Conservation (phyloP, 1,140 invertebrate genomes). For the Centruroides sculpturatus region DNA sequence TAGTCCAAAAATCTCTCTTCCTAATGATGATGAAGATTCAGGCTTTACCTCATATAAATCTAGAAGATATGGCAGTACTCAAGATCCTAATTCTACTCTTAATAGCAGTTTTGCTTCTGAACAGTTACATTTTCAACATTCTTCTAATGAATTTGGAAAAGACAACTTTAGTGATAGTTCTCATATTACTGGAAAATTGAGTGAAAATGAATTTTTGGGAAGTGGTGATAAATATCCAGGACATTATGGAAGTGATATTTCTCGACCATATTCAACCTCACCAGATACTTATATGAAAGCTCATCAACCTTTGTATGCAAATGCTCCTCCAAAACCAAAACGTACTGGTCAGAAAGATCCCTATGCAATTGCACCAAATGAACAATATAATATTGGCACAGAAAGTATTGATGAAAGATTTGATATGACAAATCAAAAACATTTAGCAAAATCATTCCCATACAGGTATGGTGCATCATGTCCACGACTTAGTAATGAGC, state of each 20-base stretch:
- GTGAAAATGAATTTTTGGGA: constrained; percentile 3
- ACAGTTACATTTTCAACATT: background rate
- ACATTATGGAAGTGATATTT: constrained; percentile 4
- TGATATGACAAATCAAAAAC: no score
- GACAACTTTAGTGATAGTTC: background rate
- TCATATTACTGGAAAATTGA: background rate
- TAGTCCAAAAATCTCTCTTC: background rate
- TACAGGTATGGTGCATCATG: background rate
- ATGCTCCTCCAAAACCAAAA: constrained; percentile 72
- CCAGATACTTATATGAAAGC: background rate
- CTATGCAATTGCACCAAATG: constrained; percentile 5
- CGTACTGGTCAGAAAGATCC: constrained; percentile 29
- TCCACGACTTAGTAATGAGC: background rate
- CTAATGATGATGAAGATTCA: constrained; percentile 21
- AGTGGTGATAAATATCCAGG: constrained; percentile 18
- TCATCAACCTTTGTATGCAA: constrained; percentile 62
- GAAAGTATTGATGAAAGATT: background rate
- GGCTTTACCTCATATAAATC: constrained; percentile 20
- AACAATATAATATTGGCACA: constrained; percentile 8
- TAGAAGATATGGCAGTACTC: constrained; percentile 6
- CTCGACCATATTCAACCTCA: background rate
- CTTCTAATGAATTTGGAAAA: background rate
- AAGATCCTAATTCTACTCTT: constrained; percentile 1
- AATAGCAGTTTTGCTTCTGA: constrained; percentile 1
- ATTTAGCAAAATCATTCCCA: background rate